Percentiles rank a stretch among this genome's conserved stretches.
Conservation (phyloP, 2,797 vertebrate genomes). For the Sternarchorhynchus goeldii region DNA sequence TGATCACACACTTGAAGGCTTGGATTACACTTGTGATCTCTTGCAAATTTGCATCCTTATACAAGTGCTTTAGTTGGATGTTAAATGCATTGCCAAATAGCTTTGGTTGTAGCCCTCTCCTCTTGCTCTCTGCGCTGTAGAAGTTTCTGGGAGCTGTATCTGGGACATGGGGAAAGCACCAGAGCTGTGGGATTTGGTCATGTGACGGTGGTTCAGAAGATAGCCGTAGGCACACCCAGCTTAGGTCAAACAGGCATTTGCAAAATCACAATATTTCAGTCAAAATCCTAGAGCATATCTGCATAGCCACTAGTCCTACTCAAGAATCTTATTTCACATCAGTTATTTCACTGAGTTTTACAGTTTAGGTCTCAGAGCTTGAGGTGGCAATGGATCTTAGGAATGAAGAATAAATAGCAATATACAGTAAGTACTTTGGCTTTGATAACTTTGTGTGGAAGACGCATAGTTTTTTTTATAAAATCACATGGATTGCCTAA, state of each 20-base stretch:
- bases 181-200: slow-evolving; percentile 33
- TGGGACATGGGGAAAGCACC: slow-evolving; percentile 47
- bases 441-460: slow-evolving; percentile 11
- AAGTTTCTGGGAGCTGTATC: slow-evolving; percentile 42
- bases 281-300: background rate
- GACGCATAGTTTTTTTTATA: too few relatives aligned
- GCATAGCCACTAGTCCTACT: background rate
- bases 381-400: background rate
- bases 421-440: background rate
- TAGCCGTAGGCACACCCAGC: slow-evolving; percentile 25
- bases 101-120: background rate
- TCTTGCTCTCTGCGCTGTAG: background rate
- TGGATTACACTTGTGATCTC: background rate
- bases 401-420: slow-evolving; percentile 1
- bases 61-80: slow-evolving; percentile 8
- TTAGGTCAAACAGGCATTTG: slow-evolving; percentile 43
- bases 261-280: slow-evolving; percentile 34
- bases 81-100: background rate
- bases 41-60: background rate
- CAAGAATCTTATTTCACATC: background rate
- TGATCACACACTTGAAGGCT: background rate
- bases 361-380: background rate
- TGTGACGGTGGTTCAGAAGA: slow-evolving; percentile 40
- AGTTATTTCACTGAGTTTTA: background rate
- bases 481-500: slow-evolving; percentile 7